phyloP scores from a whole-genome alignment of 2,113 vertebrate genomes.

The Amia ocellicauda region DNA sequence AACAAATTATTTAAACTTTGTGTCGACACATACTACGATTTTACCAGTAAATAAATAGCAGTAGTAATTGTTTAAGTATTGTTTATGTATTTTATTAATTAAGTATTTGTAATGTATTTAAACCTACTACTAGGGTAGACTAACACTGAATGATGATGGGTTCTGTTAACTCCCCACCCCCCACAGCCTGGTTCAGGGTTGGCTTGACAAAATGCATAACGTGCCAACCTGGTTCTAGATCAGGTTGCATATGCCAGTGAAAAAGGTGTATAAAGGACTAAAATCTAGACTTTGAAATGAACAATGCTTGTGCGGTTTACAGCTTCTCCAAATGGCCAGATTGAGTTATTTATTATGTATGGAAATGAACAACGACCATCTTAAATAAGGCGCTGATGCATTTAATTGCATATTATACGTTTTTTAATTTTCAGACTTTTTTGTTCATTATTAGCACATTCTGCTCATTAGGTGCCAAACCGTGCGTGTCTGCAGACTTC shows the following conservation, averaged over 20 bases:
- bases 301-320: neutral
- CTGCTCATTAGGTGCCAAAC: conserved; percentile 34
- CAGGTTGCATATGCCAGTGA: too few relatives aligned
- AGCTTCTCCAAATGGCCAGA: conserved; percentile 11
- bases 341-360: conserved; percentile 18
- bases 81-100: conserved; percentile 1
- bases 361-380: conserved; percentile 30
- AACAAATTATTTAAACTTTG: too few relatives aligned
- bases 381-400: conserved; percentile 33
- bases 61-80: neutral
- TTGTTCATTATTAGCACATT: conserved; percentile 33
- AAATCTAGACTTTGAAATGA: too few relatives aligned
- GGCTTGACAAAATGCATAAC: too few relatives aligned
- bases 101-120: too few relatives aligned
- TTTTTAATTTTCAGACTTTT: conserved; percentile 34
- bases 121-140: too few relatives aligned
- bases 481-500: conserved; percentile 28
- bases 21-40: too few relatives aligned
- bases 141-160: neutral
- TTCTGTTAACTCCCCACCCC: too few relatives aligned
- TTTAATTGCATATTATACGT: conserved; percentile 40
- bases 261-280: neutral
- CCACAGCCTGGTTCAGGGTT: too few relatives aligned
- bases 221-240: too few relatives aligned
- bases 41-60: too few relatives aligned